A percentile compares a stretch with the other conserved stretches of the same genome.
These are phyloP conservation scores for Gallinago jamesoni DNA, from an alignment of 2,113 vertebrate species.

Conservation along the genomic window DNA sequence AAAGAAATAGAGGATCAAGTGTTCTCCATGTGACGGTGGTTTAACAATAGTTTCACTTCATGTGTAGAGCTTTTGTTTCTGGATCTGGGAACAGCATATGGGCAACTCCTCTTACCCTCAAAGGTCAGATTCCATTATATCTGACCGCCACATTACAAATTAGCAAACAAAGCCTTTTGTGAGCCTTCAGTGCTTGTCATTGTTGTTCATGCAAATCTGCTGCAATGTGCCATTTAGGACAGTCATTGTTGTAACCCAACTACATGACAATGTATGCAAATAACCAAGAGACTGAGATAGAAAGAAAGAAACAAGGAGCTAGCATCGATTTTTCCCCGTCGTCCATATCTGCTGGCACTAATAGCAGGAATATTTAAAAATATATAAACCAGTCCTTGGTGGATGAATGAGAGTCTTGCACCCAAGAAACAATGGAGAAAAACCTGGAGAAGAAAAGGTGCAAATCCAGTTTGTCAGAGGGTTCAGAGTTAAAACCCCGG, in stretches of 20 bases:
- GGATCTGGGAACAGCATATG: conserved; percentile 60
- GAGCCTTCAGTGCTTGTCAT: conserved; percentile 39
- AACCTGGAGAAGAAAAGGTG: background rate
- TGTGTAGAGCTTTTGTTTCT: conserved; percentile 64
- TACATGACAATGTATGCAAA: background rate
- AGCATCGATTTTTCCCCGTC: background rate
- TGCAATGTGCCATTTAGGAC: conserved; percentile 20
- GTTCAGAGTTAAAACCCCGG: background rate
- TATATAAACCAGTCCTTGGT: background rate
- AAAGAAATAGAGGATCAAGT: conserved; percentile 58
- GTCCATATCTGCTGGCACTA: background rate
- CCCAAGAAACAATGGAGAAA: background rate
- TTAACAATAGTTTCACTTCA: conserved; percentile 54
- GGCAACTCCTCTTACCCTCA: conserved; percentile 57
- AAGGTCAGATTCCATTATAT: conserved; percentile 68
- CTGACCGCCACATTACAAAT: conserved; percentile 58
- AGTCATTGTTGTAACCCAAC: background rate
- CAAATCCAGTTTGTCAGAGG: background rate
- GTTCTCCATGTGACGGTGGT: conserved; percentile 26
- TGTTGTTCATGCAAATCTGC: conserved; percentile 46
- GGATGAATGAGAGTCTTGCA: background rate
- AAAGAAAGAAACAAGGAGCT: background rate
- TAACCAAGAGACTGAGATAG: background rate
- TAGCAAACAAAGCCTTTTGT: conserved; percentile 60
- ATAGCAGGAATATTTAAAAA: background rate